These are phyloP conservation scores for Calameuta pallipes DNA, from an alignment of 2,888 invertebrate genomes.

Conservation along the genomic window DNA sequence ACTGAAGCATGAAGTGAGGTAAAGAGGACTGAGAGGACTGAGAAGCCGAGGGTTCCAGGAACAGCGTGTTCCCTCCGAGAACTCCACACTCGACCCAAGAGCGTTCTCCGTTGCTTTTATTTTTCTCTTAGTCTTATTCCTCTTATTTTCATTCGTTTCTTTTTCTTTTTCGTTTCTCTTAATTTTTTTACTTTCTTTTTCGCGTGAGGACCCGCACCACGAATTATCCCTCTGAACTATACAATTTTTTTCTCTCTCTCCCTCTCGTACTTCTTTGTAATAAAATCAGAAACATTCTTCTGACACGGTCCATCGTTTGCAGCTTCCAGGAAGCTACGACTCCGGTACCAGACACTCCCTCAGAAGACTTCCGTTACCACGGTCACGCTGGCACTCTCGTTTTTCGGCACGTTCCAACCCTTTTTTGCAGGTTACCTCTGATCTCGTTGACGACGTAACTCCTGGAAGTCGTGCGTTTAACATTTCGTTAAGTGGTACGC, in stretches of 20 bases:
- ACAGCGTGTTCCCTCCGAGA: constrained; percentile 43
- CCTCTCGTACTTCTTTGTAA: neutral
- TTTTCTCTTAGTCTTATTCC: neutral
- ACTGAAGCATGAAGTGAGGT: constrained; percentile 52
- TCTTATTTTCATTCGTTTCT: neutral
- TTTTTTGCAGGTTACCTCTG: too few relatives aligned
- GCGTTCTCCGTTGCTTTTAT: constrained; percentile 10
- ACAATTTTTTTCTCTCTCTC: constrained; percentile 10
- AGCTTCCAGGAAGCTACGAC: too few relatives aligned
- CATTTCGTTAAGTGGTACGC: too few relatives aligned
- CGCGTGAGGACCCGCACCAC: neutral
- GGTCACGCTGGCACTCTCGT: too few relatives aligned
- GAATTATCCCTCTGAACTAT: neutral
- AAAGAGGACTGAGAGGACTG: constrained; percentile 37
- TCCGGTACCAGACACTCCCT: too few relatives aligned
- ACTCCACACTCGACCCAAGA: constrained; percentile 30
- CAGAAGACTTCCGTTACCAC: too few relatives aligned
- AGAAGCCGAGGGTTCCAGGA: constrained; percentile 44
- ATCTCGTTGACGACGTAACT: too few relatives aligned
- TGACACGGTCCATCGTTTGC: too few relatives aligned
- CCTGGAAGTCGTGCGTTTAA: too few relatives aligned
- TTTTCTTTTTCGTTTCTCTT: neutral
- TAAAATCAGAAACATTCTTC: too few relatives aligned
- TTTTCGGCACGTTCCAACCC: too few relatives aligned
- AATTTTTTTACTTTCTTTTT: neutral